Conservation (phyloP, 2,113 vertebrate genomes). For the Corythaeola cristata region DNA sequence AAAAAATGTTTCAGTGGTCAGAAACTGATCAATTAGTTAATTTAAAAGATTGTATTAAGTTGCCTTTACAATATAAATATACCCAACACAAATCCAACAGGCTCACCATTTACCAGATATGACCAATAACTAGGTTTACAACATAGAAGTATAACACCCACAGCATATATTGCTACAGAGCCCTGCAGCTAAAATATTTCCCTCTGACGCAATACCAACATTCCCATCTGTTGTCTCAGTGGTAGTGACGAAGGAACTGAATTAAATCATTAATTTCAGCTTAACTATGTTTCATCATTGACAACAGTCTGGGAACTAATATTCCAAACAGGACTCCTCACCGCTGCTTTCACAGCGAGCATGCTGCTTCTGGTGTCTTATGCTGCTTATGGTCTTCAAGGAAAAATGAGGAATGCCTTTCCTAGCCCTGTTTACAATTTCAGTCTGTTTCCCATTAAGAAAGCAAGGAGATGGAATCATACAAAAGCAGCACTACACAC, state of each 20-base stretch:
- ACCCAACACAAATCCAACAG: neutral
- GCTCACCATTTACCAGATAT: neutral
- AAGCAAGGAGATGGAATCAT: neutral
- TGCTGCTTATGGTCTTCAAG: neutral
- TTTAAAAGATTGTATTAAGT: neutral
- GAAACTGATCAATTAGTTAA: neutral
- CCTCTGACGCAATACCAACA: neutral
- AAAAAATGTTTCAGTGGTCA: neutral
- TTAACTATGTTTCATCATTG: constrained; percentile 61
- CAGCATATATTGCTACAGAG: neutral
- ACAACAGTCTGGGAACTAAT: constrained; percentile 46
- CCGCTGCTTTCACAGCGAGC: neutral
- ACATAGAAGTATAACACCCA: neutral
- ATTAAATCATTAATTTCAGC: constrained; percentile 65
- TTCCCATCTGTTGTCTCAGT: constrained; percentile 63
- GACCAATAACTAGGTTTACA: neutral
- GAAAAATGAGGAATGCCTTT: neutral
- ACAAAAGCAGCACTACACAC: neutral
- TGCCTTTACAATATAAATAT: neutral
- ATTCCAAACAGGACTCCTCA: neutral
- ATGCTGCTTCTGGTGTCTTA: rapidly evolving
- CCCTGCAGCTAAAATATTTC: constrained; percentile 31
- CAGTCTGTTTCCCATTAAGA: neutral
- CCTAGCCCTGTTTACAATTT: neutral
- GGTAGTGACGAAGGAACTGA: constrained; percentile 71